Percentiles rank a stretch among this genome's conserved stretches.
phyloP scores from a whole-genome alignment of 2,113 vertebrate species.

The Mustelus asterias region DNA sequence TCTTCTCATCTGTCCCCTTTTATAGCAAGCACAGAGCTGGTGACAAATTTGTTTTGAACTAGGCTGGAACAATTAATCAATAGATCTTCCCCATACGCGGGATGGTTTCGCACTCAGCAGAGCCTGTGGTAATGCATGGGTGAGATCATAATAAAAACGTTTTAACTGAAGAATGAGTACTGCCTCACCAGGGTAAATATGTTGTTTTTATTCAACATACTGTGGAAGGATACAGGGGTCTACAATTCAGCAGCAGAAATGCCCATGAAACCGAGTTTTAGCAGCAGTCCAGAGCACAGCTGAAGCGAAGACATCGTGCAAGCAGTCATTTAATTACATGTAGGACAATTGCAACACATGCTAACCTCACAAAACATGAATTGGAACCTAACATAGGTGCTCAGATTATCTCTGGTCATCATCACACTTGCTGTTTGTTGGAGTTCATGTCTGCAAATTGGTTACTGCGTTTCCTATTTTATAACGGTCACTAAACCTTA shows the following conservation, averaged over 20 bases:
- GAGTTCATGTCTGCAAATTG: neutral
- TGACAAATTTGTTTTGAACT: neutral
- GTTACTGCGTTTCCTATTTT: neutral
- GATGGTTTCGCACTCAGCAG: neutral
- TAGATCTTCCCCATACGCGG: neutral
- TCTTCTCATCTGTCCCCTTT: neutral
- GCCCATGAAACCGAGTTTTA: neutral
- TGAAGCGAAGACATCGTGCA: neutral
- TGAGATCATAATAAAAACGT: neutral
- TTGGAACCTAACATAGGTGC: neutral
- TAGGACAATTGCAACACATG: neutral
- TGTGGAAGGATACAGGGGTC: neutral
- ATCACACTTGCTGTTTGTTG: neutral
- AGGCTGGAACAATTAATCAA: neutral
- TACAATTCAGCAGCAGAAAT: neutral
- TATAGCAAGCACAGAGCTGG: neutral
- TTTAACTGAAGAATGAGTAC: neutral
- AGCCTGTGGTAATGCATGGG: neutral
- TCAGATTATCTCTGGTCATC: neutral
- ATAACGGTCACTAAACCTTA: neutral
- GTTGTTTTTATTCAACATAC: neutral
- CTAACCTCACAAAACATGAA: neutral
- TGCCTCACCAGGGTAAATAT: neutral
- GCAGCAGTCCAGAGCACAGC: neutral
- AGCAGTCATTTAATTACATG: neutral